phyloP scores from a whole-genome alignment of 2,888 invertebrate genomes.

The Drosophila pseudotalamancana region DNA sequence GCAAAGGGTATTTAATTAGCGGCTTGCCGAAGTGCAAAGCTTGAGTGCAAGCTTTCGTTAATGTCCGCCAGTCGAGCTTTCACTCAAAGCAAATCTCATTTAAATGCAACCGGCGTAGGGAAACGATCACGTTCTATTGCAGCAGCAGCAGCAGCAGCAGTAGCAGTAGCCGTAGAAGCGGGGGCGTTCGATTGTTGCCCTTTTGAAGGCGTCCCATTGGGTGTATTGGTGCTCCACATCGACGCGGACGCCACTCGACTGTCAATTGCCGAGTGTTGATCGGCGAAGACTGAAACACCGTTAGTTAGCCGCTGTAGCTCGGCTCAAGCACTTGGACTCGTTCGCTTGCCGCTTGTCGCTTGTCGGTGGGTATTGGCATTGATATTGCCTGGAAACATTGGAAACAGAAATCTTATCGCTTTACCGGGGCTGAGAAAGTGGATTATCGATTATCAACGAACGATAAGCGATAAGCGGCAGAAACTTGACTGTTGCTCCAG shows the following conservation, averaged over 20 bases:
- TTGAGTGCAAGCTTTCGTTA: conserved; percentile 12
- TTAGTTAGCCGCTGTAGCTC: conserved; percentile 55
- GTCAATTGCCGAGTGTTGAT: conserved; percentile 23
- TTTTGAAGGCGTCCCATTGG: conserved; percentile 36
- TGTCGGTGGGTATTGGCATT: conserved; percentile 4
- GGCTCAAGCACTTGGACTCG: conserved; percentile 41
- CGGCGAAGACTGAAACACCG: conserved; percentile 42
- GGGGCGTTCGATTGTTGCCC: conserved; percentile 40
- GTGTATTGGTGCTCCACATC: conserved; percentile 63
- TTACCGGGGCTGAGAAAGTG: conserved; percentile 41
- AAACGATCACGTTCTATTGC: conserved; percentile 68
- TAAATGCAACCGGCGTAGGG: conserved; percentile 50
- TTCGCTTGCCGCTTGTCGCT: conserved; percentile 8
- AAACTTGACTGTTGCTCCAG: conserved; percentile 25
- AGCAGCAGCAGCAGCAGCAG: conserved; percentile 27
- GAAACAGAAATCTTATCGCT: conserved; percentile 57
- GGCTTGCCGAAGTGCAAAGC: conserved; percentile 7
- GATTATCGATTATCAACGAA: conserved; percentile 61
- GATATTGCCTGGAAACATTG: conserved; percentile 9
- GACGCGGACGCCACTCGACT: conserved; percentile 45
- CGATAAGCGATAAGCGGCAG: conserved; percentile 43
- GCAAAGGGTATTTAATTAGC: background rate
- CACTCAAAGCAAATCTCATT: conserved; percentile 40
- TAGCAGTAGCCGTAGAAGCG: background rate
- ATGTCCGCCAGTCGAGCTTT: conserved; percentile 2